A percentile compares a stretch with the other conserved stretches of the same genome.
These are phyloP conservation scores for Melopsittacus undulatus DNA, from an alignment of 2,797 vertebrate genomes.

Conservation along the genomic window DNA sequence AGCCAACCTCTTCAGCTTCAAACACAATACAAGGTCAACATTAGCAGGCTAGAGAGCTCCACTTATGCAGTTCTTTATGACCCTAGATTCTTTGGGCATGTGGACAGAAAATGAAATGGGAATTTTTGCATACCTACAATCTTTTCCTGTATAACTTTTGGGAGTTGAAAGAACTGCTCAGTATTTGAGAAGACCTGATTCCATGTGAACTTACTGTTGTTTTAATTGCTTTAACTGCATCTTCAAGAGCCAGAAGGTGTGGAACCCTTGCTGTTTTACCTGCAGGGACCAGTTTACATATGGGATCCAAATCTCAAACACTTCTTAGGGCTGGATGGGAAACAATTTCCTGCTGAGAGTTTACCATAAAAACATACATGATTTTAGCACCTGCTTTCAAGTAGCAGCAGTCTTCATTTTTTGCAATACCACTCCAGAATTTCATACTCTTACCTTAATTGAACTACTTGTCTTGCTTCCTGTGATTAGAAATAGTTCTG, in stretches of 20 bases:
- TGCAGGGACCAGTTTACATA: background rate
- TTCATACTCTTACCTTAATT: background rate
- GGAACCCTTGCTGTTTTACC: background rate
- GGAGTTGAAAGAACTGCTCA: background rate
- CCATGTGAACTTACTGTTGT: background rate
- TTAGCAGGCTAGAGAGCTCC: background rate
- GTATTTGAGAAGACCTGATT: background rate
- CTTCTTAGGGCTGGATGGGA: background rate
- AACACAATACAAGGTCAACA: background rate
- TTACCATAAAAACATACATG: background rate
- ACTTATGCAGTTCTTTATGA: background rate
- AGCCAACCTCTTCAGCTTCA: background rate
- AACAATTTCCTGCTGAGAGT: background rate
- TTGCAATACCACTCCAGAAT: background rate
- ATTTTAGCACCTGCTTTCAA: background rate
- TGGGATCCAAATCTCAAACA: background rate
- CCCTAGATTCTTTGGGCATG: rapidly evolving
- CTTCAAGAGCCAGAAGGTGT: background rate
- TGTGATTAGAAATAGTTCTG: background rate
- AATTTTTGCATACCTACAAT: background rate
- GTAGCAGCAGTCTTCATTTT: background rate
- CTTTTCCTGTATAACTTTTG: background rate
- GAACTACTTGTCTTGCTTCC: background rate
- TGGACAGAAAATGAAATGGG: rapidly evolving
- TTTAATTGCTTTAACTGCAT: background rate